Percentiles rank a stretch among this genome's conserved stretches.
Evolutionary conservation across 2,113 vertebrate genomes (phyloP).

Genomic region (Gobiocypris rarus): DNA sequence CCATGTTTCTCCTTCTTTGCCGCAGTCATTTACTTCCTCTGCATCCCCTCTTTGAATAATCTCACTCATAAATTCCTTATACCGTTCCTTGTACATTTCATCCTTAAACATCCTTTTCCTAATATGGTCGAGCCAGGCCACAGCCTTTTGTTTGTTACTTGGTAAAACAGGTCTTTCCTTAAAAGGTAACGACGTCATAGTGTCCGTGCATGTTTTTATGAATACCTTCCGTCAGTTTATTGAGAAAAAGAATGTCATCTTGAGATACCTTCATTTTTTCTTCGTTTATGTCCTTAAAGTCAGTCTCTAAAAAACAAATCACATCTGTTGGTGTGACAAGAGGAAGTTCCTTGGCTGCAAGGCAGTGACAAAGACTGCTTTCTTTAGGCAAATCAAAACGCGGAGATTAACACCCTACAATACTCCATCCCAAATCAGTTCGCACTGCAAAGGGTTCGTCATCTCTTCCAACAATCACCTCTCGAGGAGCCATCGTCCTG

Average conservation of each 20-base stretch:
- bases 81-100: no score
- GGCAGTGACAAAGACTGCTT: background rate
- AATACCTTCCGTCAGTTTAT: background rate
- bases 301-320: background rate
- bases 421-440: slow-evolving; percentile 1
- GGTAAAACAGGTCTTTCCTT: no score
- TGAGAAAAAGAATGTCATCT: background rate
- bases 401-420: background rate
- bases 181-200: background rate
- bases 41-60: no score
- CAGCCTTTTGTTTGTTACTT: no score
- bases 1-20: no score
- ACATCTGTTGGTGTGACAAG: background rate
- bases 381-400: background rate
- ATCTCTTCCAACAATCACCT: background rate
- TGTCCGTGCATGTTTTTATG: background rate
- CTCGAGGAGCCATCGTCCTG: background rate
- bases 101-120: no score
- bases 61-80: no score
- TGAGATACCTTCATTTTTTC: background rate
- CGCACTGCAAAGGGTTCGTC: background rate
- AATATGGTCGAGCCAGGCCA: no score
- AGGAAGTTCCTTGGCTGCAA: background rate
- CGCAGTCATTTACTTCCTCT: no score
- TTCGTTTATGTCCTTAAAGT: background rate